phyloP scores from a whole-genome alignment of 2,113 vertebrate species.

The Notechis scutatus region DNA sequence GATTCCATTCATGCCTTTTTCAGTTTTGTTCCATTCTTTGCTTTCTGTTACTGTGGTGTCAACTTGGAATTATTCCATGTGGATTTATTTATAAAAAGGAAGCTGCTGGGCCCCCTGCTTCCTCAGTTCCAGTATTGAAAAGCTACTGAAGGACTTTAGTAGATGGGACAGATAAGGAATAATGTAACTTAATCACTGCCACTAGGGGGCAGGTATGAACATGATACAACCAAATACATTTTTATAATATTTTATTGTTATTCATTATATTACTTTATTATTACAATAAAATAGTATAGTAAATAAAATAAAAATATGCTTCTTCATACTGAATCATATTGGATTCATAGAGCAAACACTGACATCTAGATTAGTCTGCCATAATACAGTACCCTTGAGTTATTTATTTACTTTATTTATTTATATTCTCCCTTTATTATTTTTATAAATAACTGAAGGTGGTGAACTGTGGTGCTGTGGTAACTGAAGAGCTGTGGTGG shows the following conservation, averaged over 20 bases:
- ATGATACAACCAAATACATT: not conserved
- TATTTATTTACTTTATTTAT: not conserved
- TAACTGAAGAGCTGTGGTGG: too few species aligned
- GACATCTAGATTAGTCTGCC: not conserved
- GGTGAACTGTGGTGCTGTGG: not conserved
- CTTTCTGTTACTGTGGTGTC: constrained; percentile 26
- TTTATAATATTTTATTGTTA: not conserved
- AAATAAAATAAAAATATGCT: not conserved
- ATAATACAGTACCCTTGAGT: not conserved
- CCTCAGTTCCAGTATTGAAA: not conserved
- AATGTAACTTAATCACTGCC: not conserved
- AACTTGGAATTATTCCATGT: constrained; percentile 15
- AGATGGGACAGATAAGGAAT: not conserved
- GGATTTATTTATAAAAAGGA: constrained; percentile 19
- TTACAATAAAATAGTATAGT: not conserved
- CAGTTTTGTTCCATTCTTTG: constrained; percentile 58
- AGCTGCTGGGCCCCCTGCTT: not conserved
- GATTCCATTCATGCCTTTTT: constrained; percentile 50
- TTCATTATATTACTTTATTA: not conserved
- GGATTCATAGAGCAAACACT: not conserved
- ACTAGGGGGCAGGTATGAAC: not conserved
- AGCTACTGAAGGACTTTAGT: not conserved
- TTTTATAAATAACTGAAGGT: not conserved
- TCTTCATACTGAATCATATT: not conserved
- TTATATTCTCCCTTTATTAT: not conserved